These are phyloP conservation scores for Butastur rufipennis DNA, from an alignment of 2,113 vertebrate genomes.

Conservation along the genomic window DNA sequence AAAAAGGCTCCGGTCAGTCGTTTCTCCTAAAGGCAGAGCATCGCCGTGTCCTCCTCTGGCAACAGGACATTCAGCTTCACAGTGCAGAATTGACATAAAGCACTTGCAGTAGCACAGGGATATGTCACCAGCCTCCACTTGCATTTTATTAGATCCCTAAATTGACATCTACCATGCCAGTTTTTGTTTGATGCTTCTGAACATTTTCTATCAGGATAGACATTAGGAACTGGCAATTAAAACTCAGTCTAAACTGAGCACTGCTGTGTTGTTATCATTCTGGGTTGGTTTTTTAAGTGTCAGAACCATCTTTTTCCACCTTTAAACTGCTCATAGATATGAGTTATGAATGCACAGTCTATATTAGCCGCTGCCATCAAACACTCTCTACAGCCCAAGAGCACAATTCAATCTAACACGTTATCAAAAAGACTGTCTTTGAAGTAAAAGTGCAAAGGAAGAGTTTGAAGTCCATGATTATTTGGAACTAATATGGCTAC, in stretches of 20 bases:
- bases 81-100: background rate
- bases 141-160: background rate
- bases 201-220: background rate
- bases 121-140: background rate
- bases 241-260: background rate
- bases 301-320: background rate
- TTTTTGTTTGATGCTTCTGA: background rate
- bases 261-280: background rate
- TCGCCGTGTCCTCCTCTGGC: rapidly evolving
- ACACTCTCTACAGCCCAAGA: background rate
- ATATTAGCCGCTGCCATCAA: background rate
- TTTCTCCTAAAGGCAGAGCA: background rate
- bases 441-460: background rate
- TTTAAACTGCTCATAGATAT: background rate
- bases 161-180: background rate
- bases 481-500: background rate
- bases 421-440: background rate
- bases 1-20: rapidly evolving
- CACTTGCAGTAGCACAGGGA: background rate
- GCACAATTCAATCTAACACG: background rate
- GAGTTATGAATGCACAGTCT: background rate
- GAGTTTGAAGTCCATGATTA: background rate
- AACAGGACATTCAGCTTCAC: background rate
- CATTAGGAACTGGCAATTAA: background rate
- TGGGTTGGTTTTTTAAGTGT: background rate